Conservation (phyloP, 2,888 invertebrate species). For the Anticlea derivata region DNA sequence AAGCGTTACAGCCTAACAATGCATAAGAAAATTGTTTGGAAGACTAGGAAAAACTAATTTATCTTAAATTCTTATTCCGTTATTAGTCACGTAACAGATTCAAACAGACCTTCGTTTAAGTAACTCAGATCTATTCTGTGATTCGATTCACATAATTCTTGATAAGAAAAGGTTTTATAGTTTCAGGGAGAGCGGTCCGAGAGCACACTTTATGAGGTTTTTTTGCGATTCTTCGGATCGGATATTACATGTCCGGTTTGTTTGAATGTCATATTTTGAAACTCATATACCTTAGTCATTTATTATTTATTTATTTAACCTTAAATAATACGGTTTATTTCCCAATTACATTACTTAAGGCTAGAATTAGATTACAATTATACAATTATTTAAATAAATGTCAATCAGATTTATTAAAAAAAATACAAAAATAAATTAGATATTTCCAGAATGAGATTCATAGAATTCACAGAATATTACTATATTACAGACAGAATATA, state of each 20-base stretch:
- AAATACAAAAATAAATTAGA: no score
- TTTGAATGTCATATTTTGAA: slow-evolving; percentile 1
- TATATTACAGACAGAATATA: no score
- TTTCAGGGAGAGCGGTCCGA: slow-evolving; percentile 4
- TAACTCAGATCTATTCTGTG: background rate
- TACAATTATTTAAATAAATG: no score
- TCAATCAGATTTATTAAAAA: no score
- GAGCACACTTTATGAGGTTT: slow-evolving; percentile 4
- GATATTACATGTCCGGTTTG: slow-evolving; percentile 13
- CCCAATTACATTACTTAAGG: no score
- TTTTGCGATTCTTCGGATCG: slow-evolving; percentile 6
- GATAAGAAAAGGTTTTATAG: slow-evolving; percentile 12
- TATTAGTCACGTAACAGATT: slow-evolving; percentile 1
- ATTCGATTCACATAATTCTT: slow-evolving; percentile 1
- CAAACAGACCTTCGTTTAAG: background rate
- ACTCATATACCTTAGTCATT: background rate
- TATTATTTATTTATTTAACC: no score
- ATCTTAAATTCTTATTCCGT: background rate
- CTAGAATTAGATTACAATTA: no score
- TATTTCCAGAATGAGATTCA: no score
- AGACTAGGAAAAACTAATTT: background rate
- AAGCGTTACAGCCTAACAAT: no score
- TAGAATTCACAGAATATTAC: no score
- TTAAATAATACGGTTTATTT: no score
- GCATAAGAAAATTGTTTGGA: no score